Conservation (phyloP, 2,888 invertebrate species). For the Ormyrus pomaceus region DNA sequence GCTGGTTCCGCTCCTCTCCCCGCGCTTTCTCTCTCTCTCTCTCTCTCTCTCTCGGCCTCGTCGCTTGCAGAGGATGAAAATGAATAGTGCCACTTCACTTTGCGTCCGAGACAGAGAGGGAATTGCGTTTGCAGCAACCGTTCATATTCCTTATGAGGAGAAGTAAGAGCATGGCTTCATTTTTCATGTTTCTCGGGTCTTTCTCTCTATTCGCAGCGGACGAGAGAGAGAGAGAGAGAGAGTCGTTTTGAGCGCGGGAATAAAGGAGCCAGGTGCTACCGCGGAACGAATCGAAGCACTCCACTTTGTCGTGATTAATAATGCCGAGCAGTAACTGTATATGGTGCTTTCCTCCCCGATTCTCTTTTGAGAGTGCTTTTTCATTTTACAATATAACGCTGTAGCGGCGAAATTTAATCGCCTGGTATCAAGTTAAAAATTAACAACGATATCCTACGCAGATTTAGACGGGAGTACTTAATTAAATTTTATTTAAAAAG, state of each 20-base stretch:
- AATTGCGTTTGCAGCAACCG: not conserved
- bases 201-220: not conserved
- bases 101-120: not conserved
- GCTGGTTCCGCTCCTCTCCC: not conserved
- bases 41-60: not conserved
- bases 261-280: conserved; percentile 11
- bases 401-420: no score
- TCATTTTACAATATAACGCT: no score
- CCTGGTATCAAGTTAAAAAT: no score
- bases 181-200: not conserved
- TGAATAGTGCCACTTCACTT: conserved; percentile 46
- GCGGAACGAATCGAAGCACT: conserved; percentile 20
- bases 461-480: no score
- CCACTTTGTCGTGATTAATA: conserved; percentile 31
- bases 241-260: not conserved
- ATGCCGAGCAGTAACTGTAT: not conserved
- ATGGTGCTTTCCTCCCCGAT: no score
- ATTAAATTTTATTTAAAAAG: no score
- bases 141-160: conserved; percentile 34
- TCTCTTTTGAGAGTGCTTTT: no score
- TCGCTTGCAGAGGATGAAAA: conserved; percentile 19
- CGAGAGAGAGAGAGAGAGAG: no score
- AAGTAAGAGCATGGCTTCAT: not conserved
- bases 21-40: conserved; percentile 1
- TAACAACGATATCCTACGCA: no score